Evolutionary conservation across 2,888 invertebrate species (phyloP).

Genomic region (Netelia melanura): DNA sequence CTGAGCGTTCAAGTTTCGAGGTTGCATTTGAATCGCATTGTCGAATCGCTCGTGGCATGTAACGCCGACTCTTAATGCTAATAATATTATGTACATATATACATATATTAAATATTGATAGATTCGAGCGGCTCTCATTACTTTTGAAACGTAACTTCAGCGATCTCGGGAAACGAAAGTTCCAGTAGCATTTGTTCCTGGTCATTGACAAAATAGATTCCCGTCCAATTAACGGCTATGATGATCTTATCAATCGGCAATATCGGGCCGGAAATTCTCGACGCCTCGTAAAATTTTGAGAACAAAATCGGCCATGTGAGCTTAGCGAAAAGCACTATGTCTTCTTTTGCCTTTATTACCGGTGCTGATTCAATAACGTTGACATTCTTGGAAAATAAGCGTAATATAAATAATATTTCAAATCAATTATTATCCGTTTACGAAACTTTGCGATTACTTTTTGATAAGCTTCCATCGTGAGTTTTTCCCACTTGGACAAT

Average conservation of each 20-base stretch:
- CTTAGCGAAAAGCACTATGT: constrained; percentile 96
- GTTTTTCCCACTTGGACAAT: constrained; percentile 90
- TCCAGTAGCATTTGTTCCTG: constrained; percentile 96
- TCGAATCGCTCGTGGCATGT: no score
- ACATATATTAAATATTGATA: no score
- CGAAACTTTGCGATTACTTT: constrained; percentile 78
- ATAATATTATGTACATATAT: no score
- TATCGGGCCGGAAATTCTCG: constrained; percentile 90
- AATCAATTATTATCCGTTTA: constrained; percentile 25
- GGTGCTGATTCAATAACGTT: constrained; percentile 90
- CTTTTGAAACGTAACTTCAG: constrained; percentile 89
- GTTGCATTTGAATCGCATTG: no score
- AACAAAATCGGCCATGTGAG: constrained; percentile 97
- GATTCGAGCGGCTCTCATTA: constrained; percentile 66
- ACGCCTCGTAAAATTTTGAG: constrained; percentile 96
- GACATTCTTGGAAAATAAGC: constrained; percentile 85
- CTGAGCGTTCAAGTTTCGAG: no score
- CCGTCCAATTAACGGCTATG: constrained; percentile 96
- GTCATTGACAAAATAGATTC: constrained; percentile 96
- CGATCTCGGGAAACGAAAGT: constrained; percentile 94
- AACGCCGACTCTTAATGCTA: no score
- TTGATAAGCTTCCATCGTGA: constrained; percentile 90
- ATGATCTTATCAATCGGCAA: constrained; percentile 91
- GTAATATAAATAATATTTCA: neutral
- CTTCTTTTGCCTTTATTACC: constrained; percentile 92